Base-by-base conservation (phyloP, 2,797 vertebrate species). In the Natrix natrix region DNA sequence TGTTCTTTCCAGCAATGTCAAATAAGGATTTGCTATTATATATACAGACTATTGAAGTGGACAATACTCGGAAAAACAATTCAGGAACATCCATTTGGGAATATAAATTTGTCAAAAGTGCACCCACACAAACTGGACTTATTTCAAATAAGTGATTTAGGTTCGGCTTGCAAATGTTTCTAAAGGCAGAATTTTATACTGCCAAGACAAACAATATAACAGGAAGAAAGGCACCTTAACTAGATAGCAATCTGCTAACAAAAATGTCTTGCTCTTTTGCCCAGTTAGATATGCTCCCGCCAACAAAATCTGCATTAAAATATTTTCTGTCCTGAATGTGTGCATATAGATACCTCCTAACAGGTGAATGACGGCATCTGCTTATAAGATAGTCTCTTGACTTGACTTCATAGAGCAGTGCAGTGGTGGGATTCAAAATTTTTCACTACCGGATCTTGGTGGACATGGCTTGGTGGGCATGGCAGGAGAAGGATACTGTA, bases 131-230 rank as follows among this genome's bases (percentile, higher is more conserved):
- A 95, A 96, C 61, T 28, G 48, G 60, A 61, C 87, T 95, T 96
- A 95, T 96, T 97, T 95, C 96, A 94, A 93, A 89, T 92, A 95
- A 95, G 94, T 95, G 90, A 92, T 96, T 96, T 95, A 95, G 94
- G 91, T 94, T 94, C 94, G 91, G 93, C 94, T 96, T 96, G 95
- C 95, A 96, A 95, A 94, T 93, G 89, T 92, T 96, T 96, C 96
- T 96, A 97, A 97, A 97, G 93, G 96, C 97, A 96, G 96, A 94
- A 91, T 89, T 86, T 78, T 32, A 69, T 92, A 90, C 92, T 96
- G 96, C 96, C 96, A 97, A 97, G 69, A 97, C 90, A 97, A 97
- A 97, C 96, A 97, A 92, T 95, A 92, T 69, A 95, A 92, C 91
- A 92, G 83, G 88, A 91, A 88, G 91, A 95, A 96, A 91, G 95